phyloP scores from a whole-genome alignment of 2,888 invertebrate genomes.

The Drosophila diplacantha region DNA sequence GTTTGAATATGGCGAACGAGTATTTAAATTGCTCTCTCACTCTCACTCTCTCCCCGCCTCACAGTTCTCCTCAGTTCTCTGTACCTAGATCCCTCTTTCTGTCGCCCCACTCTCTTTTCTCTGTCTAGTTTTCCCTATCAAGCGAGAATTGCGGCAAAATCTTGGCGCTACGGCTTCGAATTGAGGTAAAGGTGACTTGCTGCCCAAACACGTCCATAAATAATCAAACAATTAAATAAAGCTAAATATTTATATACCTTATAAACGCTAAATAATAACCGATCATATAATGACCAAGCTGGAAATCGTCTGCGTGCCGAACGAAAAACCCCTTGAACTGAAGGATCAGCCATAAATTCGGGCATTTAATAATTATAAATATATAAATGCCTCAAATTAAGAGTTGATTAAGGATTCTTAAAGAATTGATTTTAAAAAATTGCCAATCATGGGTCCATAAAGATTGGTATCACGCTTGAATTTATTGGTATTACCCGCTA shows the following conservation, averaged over 20 bases:
- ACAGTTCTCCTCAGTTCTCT: slow-evolving; percentile 40
- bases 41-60: slow-evolving; percentile 6
- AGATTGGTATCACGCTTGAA: slow-evolving; percentile 2
- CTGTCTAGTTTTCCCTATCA: slow-evolving; percentile 41
- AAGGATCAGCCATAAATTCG: slow-evolving; percentile 22
- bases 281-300: slow-evolving; percentile 40
- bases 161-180: neutral
- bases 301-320: slow-evolving; percentile 15
- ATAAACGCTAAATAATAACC: slow-evolving; percentile 42
- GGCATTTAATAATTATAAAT: slow-evolving; percentile 40
- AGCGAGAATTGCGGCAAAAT: slow-evolving; percentile 28
- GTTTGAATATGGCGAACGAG: slow-evolving; percentile 23
- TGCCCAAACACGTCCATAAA: slow-evolving; percentile 34
- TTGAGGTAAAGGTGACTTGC: slow-evolving; percentile 52
- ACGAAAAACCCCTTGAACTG: slow-evolving; percentile 40
- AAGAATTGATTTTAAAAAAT: slow-evolving; percentile 44
- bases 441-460: slow-evolving; percentile 40
- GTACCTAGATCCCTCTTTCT: slow-evolving; percentile 12
- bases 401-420: slow-evolving; percentile 40
- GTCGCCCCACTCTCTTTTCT: neutral
- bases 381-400: slow-evolving; percentile 35
- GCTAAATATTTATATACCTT: slow-evolving; percentile 22
- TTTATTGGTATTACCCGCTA: slow-evolving; percentile 10
- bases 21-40: slow-evolving; percentile 46
- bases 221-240: slow-evolving; percentile 30